Percentiles rank a stretch among this genome's conserved stretches.
Conservation (phyloP, 2,797 vertebrate genomes). For the Periophthalmus magnuspinnatus region DNA sequence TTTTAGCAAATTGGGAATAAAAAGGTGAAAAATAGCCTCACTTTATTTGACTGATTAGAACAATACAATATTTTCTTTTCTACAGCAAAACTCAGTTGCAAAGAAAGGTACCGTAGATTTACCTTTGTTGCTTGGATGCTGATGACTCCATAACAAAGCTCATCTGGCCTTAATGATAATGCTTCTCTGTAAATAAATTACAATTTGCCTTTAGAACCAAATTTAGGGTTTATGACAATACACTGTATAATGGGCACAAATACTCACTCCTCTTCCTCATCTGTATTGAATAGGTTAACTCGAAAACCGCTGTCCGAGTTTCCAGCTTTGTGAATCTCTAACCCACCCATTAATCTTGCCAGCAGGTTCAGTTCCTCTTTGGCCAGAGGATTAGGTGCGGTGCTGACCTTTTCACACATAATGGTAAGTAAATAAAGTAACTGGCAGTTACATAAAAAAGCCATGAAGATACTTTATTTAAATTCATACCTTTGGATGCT, state of each 20-base stretch:
- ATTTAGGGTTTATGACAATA: not conserved
- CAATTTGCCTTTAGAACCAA: not conserved
- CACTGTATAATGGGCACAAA: not conserved
- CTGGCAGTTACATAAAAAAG: not conserved
- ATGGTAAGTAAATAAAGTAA: not conserved
- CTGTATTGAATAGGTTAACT: slow-evolving; percentile 91
- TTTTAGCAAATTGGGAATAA: not conserved
- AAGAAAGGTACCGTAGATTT: slow-evolving; percentile 23
- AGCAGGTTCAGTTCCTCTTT: slow-evolving; percentile 96
- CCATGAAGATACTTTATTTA: not conserved
- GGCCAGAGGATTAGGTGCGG: slow-evolving; percentile 88
- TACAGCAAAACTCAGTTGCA: not conserved
- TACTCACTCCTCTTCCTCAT: slow-evolving; percentile 95
- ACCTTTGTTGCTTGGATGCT: slow-evolving; percentile 95
- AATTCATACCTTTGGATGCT: slow-evolving; percentile 80
- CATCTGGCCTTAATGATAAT: slow-evolving; percentile 85
- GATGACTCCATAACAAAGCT: slow-evolving; percentile 88
- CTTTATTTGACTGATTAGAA: not conserved
- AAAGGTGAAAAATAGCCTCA: not conserved
- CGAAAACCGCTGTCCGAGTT: slow-evolving; percentile 84
- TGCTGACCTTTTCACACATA: slow-evolving; percentile 80
- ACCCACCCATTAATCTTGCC: slow-evolving; percentile 89
- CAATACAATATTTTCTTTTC: not conserved
- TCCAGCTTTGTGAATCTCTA: slow-evolving; percentile 83
- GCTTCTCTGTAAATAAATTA: slow-evolving; percentile 80